Percentiles rank a stretch among this genome's conserved stretches.
phyloP scores from a whole-genome alignment of 2,888 invertebrate species.

The Agrotis clavis region DNA sequence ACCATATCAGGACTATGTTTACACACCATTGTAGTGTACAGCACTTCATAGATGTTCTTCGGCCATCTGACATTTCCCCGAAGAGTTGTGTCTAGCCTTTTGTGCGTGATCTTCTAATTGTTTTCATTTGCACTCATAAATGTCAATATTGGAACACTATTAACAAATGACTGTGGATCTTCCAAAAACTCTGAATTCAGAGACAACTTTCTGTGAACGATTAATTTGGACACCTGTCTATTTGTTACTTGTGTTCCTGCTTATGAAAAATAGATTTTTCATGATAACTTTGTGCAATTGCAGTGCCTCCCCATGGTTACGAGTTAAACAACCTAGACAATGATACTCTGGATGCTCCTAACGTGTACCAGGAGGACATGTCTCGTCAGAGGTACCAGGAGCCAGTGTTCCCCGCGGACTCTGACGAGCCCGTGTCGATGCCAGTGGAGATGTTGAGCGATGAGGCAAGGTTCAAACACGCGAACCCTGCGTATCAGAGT shows the following conservation, averaged over 20 bases:
- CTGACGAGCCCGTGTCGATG: constrained; percentile 87
- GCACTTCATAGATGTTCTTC: constrained; percentile 66
- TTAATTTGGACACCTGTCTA: constrained; percentile 16
- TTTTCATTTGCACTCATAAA: constrained; percentile 65
- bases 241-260: constrained; percentile 49
- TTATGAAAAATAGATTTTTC: not conserved
- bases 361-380: constrained; percentile 88
- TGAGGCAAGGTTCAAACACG: constrained; percentile 92
- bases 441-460: constrained; percentile 83
- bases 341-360: constrained; percentile 92
- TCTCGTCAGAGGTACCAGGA: constrained; percentile 80
- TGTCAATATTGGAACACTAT: constrained; percentile 50
- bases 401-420: constrained; percentile 84
- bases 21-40: constrained; percentile 68
- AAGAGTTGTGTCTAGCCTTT: constrained; percentile 59
- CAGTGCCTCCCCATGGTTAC: constrained; percentile 92
- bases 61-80: constrained; percentile 63
- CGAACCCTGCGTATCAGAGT: constrained; percentile 94
- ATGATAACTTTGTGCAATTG: constrained; percentile 65
- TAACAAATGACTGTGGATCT: constrained; percentile 41
- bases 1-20: constrained; percentile 62
- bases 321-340: constrained; percentile 93
- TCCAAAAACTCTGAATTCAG: constrained; percentile 12
- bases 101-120: constrained; percentile 62
- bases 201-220: constrained; percentile 54